These are phyloP conservation scores for Chaenocephalus aceratus DNA, from an alignment of 2,113 vertebrate species.

Conservation along the genomic window DNA sequence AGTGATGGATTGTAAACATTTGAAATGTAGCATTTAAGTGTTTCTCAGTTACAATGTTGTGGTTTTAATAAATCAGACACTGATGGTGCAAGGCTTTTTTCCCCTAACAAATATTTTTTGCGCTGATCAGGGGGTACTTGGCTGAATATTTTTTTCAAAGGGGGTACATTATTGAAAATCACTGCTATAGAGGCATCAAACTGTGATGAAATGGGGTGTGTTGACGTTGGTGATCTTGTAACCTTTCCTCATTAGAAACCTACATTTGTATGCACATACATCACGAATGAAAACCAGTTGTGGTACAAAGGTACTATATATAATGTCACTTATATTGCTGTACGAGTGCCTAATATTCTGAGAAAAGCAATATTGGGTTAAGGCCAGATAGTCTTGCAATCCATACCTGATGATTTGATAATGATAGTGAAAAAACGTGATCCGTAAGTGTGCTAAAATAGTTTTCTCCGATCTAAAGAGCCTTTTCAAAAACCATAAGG, in stretches of 20 bases:
- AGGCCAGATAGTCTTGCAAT: conserved; percentile 5
- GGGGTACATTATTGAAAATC: too few relatives aligned
- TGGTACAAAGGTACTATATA: not conserved
- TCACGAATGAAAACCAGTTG: not conserved
- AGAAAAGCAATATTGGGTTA: not conserved
- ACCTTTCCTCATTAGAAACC: not conserved
- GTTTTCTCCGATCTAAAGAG: not conserved
- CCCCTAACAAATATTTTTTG: too few relatives aligned
- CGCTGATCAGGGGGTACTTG: too few relatives aligned
- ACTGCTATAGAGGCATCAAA: not conserved
- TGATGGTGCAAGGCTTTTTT: too few relatives aligned
- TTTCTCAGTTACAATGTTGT: too few relatives aligned
- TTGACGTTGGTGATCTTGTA: not conserved
- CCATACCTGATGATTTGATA: not conserved
- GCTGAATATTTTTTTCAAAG: too few relatives aligned
- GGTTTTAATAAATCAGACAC: too few relatives aligned
- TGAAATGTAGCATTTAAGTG: too few relatives aligned
- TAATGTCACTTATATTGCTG: not conserved
- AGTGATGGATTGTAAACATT: too few relatives aligned
- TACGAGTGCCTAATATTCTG: not conserved
- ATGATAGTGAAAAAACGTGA: not conserved
- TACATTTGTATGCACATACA: not conserved
- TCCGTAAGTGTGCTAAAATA: not conserved
- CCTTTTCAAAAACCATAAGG: not conserved
- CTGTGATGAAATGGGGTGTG: not conserved